Evolutionary conservation across 2,888 invertebrate genomes (phyloP).

Genomic region (Clepsis dumicolana): DNA sequence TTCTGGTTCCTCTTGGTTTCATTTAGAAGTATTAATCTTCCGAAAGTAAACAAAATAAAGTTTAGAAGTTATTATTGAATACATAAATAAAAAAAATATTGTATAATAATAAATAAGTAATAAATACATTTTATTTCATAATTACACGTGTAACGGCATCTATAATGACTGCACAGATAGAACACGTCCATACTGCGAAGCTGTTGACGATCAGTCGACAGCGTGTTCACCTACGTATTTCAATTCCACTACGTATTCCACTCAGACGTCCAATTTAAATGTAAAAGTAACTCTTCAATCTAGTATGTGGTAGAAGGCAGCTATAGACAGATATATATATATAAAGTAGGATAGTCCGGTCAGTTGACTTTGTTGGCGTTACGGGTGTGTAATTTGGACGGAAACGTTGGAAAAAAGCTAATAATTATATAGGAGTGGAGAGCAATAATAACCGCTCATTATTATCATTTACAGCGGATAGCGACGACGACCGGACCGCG

Average conservation of each 20-base stretch:
- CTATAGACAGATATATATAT: background rate
- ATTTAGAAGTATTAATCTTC: conserved; percentile 16
- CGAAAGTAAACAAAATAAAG: conserved; percentile 18
- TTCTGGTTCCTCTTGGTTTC: conserved; percentile 1
- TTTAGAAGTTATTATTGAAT: background rate
- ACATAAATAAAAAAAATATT: conserved; percentile 37
- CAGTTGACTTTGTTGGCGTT: conserved; percentile 45
- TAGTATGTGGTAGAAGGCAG: background rate
- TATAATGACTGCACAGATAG: conserved; percentile 28
- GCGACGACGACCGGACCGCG: conserved; percentile 54
- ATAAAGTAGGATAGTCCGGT: conserved; percentile 2
- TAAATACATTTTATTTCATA: conserved; percentile 68
- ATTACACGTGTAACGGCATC: conserved; percentile 67
- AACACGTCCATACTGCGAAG: conserved; percentile 5
- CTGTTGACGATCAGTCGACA: background rate
- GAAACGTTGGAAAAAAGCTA: conserved; percentile 74
- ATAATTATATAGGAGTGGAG: conserved; percentile 75
- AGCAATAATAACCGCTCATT: conserved; percentile 77
- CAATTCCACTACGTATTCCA: conserved; percentile 10
- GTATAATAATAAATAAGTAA: conserved; percentile 61
- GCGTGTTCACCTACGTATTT: background rate
- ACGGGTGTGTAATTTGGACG: conserved; percentile 68
- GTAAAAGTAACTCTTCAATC: conserved; percentile 2
- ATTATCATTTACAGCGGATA: conserved; percentile 68
- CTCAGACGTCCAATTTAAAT: background rate